phyloP scores from a whole-genome alignment of 2,797 vertebrate genomes.

The Pseudochirops cupreus region DNA sequence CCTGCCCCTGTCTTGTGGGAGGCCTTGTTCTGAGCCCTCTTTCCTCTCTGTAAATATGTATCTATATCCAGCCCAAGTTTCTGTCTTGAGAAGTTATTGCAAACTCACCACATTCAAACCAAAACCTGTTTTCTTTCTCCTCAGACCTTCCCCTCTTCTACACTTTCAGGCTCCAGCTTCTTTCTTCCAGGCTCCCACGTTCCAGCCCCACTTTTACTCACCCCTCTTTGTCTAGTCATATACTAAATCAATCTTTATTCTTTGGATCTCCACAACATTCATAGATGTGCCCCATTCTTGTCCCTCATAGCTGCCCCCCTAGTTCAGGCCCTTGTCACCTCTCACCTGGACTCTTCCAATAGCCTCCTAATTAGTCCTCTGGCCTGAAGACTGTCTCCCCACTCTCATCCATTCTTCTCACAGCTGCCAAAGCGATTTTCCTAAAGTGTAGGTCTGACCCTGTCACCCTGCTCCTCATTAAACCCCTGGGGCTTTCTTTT shows the following conservation, averaged over 20 bases:
- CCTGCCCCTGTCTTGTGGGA: background rate
- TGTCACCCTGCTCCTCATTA: constrained; percentile 47
- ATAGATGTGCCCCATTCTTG: background rate
- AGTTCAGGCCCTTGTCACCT: background rate
- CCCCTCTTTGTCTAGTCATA: background rate
- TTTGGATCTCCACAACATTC: constrained; percentile 21
- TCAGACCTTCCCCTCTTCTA: background rate
- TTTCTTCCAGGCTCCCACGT: background rate
- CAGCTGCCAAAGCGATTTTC: constrained; percentile 23
- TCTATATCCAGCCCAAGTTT: background rate
- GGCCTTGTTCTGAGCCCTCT: background rate
- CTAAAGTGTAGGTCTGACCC: constrained; percentile 28
- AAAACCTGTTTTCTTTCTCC: background rate
- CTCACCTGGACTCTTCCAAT: background rate
- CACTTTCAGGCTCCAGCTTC: background rate
- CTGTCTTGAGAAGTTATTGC: background rate
- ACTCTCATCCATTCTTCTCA: constrained; percentile 11
- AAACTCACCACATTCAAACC: background rate
- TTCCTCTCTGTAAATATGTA: background rate
- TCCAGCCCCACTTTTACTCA: background rate
- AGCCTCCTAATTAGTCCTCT: background rate
- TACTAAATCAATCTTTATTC: background rate
- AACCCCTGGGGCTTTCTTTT: constrained; percentile 27
- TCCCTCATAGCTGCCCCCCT: background rate
- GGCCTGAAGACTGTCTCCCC: background rate